These are phyloP conservation scores for Caenorhabditis sp. DNA, from an alignment of 2,888 invertebrate genomes.

Conservation along the genomic window DNA sequence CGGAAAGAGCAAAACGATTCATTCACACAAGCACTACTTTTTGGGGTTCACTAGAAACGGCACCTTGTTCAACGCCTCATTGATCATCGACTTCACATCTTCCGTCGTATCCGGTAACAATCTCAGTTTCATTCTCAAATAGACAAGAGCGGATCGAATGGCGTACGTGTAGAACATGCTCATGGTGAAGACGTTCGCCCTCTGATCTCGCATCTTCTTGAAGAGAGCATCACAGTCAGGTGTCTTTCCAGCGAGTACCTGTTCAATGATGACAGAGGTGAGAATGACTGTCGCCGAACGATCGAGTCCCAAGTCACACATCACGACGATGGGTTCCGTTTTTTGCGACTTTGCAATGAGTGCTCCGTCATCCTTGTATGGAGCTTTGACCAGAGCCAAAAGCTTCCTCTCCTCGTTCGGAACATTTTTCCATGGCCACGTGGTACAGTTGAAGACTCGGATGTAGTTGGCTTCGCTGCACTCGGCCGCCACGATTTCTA, in stretches of 20 bases:
- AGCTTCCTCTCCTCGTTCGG: conserved; percentile 41
- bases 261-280: conserved; percentile 34
- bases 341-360: background rate
- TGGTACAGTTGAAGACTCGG: conserved; percentile 34
- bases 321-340: conserved; percentile 31
- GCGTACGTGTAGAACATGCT: conserved; percentile 47
- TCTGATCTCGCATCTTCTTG: conserved; percentile 36
- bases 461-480: conserved; percentile 37
- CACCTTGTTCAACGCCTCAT: conserved; percentile 6
- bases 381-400: conserved; percentile 37
- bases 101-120: background rate
- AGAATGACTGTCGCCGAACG: conserved; percentile 38
- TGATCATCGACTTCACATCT: background rate
- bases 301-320: conserved; percentile 51
- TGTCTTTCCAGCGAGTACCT: conserved; percentile 28
- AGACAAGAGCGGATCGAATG: conserved; percentile 28
- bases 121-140: conserved; percentile 30
- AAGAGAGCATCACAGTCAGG: conserved; percentile 26
- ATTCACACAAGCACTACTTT: background rate
- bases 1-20: no score
- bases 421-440: conserved; percentile 45
- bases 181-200: conserved; percentile 29
- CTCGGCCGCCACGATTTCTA: conserved; percentile 33
- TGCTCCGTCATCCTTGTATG: conserved; percentile 12
- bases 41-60: conserved; percentile 22